phyloP scores from a whole-genome alignment of 2,888 invertebrate genomes.

The Elmis aenea region DNA sequence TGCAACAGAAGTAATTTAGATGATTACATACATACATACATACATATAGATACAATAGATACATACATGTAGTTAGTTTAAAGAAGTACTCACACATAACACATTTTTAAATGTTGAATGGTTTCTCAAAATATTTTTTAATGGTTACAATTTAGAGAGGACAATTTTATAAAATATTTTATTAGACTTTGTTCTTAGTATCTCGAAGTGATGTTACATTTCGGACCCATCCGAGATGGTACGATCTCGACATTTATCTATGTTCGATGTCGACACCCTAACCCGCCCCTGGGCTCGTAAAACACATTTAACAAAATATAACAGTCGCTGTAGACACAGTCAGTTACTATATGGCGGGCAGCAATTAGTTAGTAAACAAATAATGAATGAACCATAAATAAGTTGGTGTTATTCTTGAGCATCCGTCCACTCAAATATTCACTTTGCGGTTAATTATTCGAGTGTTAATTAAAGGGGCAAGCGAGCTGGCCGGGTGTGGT shows the following conservation, averaged over 20 bases:
- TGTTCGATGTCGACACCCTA: constrained; percentile 21
- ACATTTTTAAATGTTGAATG: too few species aligned
- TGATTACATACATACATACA: too few species aligned
- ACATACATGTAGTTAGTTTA: too few species aligned
- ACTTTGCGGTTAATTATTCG: constrained; percentile 30
- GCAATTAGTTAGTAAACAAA: constrained; percentile 45
- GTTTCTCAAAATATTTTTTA: too few species aligned
- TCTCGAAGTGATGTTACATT: too few species aligned
- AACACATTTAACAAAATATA: constrained; percentile 29
- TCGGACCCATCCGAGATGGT: not conserved
- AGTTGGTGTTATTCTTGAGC: constrained; percentile 32
- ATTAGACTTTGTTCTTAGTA: too few species aligned
- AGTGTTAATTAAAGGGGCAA: constrained; percentile 29
- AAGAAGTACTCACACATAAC: too few species aligned
- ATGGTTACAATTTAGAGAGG: too few species aligned
- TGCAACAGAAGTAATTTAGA: too few species aligned
- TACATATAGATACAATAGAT: too few species aligned
- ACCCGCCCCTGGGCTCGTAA: constrained; percentile 29
- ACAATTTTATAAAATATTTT: too few species aligned
- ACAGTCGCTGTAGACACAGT: constrained; percentile 23
- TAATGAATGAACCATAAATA: constrained; percentile 45
- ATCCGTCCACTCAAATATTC: constrained; percentile 28
- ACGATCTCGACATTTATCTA: not conserved
- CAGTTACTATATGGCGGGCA: constrained; percentile 27
- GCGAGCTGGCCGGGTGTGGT: constrained; percentile 35